phyloP scores from a whole-genome alignment of 2,888 invertebrate species.

The Epinotia nisella region DNA sequence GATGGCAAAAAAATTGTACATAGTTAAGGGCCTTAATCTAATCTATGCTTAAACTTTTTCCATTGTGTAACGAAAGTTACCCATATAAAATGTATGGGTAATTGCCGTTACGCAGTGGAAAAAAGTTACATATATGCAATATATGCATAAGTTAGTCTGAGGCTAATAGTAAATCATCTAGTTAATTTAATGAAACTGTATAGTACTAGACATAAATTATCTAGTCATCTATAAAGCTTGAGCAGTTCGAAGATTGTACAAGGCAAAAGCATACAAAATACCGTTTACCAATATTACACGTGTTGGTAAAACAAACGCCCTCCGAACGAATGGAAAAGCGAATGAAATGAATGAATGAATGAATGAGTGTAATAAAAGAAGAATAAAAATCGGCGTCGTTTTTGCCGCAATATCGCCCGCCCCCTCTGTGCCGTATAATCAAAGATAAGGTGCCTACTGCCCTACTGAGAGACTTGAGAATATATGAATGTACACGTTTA shows the following conservation, averaged over 20 bases:
- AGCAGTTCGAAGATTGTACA: neutral
- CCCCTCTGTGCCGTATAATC: conserved; percentile 38
- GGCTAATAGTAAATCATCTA: too few species aligned
- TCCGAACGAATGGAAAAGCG: conserved; percentile 54
- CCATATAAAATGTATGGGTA: too few species aligned
- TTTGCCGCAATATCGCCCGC: conserved; percentile 41
- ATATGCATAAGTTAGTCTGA: too few species aligned
- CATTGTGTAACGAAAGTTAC: too few species aligned
- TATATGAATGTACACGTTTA: neutral
- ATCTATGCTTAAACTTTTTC: too few species aligned
- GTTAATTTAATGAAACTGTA: too few species aligned
- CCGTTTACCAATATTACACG: neutral
- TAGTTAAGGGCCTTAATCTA: too few species aligned
- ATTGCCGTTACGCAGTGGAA: too few species aligned
- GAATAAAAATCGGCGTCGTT: conserved; percentile 40
- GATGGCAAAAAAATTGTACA: too few species aligned
- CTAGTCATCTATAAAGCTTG: too few species aligned
- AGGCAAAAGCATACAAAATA: neutral
- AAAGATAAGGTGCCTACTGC: conserved; percentile 21
- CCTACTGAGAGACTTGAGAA: neutral
- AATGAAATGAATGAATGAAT: conserved; percentile 47
- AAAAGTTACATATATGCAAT: too few species aligned
- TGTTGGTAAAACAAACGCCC: conserved; percentile 46
- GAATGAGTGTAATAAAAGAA: conserved; percentile 44
- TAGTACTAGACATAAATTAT: too few species aligned